These are phyloP conservation scores for Scaptomyza hsui DNA, from an alignment of 1,140 invertebrate species.

Conservation along the genomic window DNA sequence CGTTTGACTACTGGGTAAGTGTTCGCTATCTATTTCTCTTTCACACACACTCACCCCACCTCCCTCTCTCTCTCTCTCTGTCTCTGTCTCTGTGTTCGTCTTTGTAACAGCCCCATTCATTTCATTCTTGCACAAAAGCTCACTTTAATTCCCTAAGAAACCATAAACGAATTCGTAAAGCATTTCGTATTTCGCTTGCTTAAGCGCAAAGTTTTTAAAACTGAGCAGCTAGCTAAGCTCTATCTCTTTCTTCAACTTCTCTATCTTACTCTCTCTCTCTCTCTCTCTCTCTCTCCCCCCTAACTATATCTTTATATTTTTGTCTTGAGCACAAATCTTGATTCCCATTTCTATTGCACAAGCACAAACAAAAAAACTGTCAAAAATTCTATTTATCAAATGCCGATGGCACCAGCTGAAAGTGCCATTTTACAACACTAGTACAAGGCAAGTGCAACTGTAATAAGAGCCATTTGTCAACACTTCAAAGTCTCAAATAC, in stretches of 20 bases:
- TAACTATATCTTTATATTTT: conserved; percentile 4
- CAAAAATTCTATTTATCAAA: neutral
- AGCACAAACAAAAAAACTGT: conserved; percentile 18
- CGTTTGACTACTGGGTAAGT: conserved; percentile 97
- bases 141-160: neutral
- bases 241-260: conserved; percentile 10
- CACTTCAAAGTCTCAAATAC: too few species aligned
- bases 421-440: neutral
- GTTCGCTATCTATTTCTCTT: conserved; percentile 26
- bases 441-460: neutral
- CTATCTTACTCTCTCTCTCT: conserved; percentile 18
- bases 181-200: conserved; percentile 12
- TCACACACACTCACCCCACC: too few species aligned
- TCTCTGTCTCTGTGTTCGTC: neutral
- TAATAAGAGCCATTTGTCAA: neutral
- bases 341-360: conserved; percentile 40
- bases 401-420: conserved; percentile 14
- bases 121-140: neutral
- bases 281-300: conserved; percentile 6
- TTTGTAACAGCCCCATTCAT: neutral
- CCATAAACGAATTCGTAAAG: neutral
- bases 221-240: neutral
- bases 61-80: neutral
- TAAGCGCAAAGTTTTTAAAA: neutral
- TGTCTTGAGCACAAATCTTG: conserved; percentile 28